Conservation (phyloP, 2,888 invertebrate genomes). For the Seira musarum region DNA sequence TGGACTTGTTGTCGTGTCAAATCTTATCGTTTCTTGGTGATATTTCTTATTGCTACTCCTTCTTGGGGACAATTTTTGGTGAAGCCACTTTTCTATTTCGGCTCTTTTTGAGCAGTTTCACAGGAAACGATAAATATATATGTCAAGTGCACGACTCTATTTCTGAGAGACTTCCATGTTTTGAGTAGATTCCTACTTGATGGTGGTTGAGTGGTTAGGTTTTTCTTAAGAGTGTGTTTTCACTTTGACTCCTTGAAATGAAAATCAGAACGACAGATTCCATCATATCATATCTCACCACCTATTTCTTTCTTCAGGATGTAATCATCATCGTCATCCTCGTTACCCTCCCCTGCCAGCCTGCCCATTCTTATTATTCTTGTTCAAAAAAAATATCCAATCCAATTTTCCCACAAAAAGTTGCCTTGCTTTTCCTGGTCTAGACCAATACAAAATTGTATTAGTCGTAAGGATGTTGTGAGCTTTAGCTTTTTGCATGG, state of each 20-base stretch:
- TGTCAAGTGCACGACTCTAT: no score
- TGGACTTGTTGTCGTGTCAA: no score
- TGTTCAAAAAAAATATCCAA: conserved; percentile 43
- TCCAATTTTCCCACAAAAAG: conserved; percentile 43
- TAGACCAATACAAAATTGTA: neutral
- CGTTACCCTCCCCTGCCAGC: conserved; percentile 10
- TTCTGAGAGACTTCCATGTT: no score
- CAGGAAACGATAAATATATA: no score
- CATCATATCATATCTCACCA: neutral
- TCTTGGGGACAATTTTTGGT: no score
- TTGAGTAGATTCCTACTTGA: no score
- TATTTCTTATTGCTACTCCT: no score
- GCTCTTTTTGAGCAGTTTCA: no score
- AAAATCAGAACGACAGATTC: neutral
- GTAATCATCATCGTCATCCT: conserved; percentile 28
- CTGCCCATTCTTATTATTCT: conserved; percentile 40
- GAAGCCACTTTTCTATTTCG: no score
- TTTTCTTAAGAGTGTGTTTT: conserved; percentile 29
- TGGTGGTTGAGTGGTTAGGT: neutral
- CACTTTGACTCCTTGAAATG: conserved; percentile 18
- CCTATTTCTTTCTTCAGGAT: conserved; percentile 2
- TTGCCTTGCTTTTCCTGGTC: conserved; percentile 19
- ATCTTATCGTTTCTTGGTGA: no score
- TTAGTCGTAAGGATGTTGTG: no score
- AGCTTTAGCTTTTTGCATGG: conserved; percentile 50